Conservation (phyloP, 2,888 invertebrate genomes). For the Syritta pipiens region DNA sequence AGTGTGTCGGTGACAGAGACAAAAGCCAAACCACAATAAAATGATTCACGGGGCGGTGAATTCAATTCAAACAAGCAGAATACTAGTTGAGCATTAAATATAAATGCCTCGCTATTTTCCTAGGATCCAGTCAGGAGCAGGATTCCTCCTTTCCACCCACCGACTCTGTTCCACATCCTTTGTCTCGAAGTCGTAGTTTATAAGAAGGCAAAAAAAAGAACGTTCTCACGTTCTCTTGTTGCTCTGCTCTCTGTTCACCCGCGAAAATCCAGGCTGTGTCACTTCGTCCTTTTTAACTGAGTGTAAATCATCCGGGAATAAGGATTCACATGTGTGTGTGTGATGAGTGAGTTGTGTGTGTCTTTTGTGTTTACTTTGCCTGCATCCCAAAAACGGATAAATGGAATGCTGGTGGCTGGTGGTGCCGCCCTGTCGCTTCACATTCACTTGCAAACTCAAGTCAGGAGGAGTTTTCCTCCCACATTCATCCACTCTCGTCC, state of each 20-base stretch:
- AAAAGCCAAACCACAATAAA: conserved; percentile 37
- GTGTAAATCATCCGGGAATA: conserved; percentile 54
- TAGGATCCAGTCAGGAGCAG: background rate
- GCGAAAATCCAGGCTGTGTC: conserved; percentile 35
- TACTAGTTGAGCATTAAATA: conserved; percentile 64
- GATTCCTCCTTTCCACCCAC: too few species aligned
- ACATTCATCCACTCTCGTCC: too few species aligned
- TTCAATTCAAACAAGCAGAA: conserved; percentile 54
- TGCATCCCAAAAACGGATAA: conserved; percentile 45
- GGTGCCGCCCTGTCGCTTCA: conserved; percentile 1
- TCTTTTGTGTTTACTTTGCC: conserved; percentile 46
- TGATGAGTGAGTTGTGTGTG: background rate
- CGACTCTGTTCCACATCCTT: background rate
- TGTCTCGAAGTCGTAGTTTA: too few species aligned
- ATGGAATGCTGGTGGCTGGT: conserved; percentile 6
- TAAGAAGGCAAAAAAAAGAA: too few species aligned
- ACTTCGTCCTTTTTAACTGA: conserved; percentile 36
- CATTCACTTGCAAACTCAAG: conserved; percentile 24
- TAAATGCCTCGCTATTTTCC: conserved; percentile 49
- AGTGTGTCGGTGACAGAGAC: too few species aligned
- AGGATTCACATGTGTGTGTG: background rate
- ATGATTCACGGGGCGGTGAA: conserved; percentile 34
- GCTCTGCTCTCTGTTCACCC: conserved; percentile 1
- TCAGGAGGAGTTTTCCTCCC: conserved; percentile 28
- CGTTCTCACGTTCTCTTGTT: too few species aligned